These are phyloP conservation scores for Colistium nudipinnis DNA, from an alignment of 2,113 vertebrate genomes.

Conservation along the genomic window DNA sequence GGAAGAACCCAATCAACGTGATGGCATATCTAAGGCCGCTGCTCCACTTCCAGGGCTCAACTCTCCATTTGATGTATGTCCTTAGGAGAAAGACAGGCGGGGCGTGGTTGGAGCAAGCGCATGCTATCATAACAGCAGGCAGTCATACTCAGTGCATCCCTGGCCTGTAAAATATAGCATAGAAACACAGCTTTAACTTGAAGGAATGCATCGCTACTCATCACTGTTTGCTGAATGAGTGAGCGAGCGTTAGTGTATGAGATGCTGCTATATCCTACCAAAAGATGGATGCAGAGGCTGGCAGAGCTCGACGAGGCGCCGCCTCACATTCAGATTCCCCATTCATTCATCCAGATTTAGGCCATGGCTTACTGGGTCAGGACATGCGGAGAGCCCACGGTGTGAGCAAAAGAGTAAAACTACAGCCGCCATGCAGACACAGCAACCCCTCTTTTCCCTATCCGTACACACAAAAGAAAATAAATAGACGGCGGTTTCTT, in stretches of 20 bases:
- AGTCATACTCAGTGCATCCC: slow-evolving; percentile 31
- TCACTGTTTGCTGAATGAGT: slow-evolving; percentile 25
- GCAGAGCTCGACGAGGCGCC: slow-evolving; percentile 31
- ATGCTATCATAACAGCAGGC: slow-evolving; percentile 15
- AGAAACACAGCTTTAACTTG: slow-evolving; percentile 19
- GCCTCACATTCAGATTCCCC: slow-evolving; percentile 36
- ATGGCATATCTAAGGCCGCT: slow-evolving; percentile 36
- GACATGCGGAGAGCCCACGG: slow-evolving; percentile 13
- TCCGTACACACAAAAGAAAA: not conserved
- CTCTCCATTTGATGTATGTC: slow-evolving; percentile 64
- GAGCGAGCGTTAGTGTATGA: not conserved
- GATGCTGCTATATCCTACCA: slow-evolving; percentile 25
- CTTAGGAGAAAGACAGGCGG: slow-evolving; percentile 22
- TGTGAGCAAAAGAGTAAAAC: slow-evolving; percentile 1
- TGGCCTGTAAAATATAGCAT: slow-evolving; percentile 22
- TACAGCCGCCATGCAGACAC: not conserved
- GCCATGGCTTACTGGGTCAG: slow-evolving; percentile 42
- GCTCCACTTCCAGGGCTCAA: slow-evolving; percentile 53
- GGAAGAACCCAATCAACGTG: slow-evolving; percentile 49
- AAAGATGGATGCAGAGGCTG: slow-evolving; percentile 50
- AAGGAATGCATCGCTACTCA: slow-evolving; percentile 21
- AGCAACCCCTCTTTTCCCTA: not conserved
- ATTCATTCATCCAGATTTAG: no score
- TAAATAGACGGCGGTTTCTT: not conserved
- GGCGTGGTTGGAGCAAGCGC: not conserved